A percentile compares a stretch with the other conserved stretches of the same genome.
Evolutionary conservation across 2,797 vertebrate genomes (phyloP).

Genomic region (Aeoliscus strigatus): DNA sequence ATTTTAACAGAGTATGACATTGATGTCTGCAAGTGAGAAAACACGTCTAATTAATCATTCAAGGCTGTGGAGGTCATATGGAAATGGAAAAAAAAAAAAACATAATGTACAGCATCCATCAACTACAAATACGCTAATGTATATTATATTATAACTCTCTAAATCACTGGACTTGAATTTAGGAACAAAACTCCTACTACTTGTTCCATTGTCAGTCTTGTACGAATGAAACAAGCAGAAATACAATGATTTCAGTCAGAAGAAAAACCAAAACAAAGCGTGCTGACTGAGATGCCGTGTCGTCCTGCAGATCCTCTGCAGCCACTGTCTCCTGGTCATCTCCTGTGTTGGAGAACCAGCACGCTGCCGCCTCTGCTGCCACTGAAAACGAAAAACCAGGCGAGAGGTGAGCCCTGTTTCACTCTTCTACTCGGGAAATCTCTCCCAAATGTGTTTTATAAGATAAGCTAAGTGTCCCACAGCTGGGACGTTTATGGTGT

Average conservation of each 20-base stretch:
- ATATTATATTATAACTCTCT: too few relatives aligned
- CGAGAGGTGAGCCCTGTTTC: slow-evolving; percentile 74
- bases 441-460: slow-evolving; percentile 1
- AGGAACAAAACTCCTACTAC: too few relatives aligned
- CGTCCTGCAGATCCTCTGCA: slow-evolving; percentile 50
- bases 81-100: too few relatives aligned
- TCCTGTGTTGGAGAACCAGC: slow-evolving; percentile 40
- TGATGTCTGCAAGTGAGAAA: neutral
- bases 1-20: too few relatives aligned
- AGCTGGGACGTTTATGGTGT: too few relatives aligned
- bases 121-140: too few relatives aligned
- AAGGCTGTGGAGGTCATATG: too few relatives aligned
- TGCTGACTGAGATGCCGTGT: slow-evolving; percentile 5
- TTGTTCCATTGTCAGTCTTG: too few relatives aligned
- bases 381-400: slow-evolving; percentile 66
- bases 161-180: too few relatives aligned
- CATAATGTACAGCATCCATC: too few relatives aligned
- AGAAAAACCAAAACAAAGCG: neutral
- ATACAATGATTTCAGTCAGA: neutral
- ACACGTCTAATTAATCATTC: too few relatives aligned
- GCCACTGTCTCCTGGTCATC: slow-evolving; percentile 75
- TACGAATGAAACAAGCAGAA: neutral
- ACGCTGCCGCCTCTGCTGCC: slow-evolving; percentile 27
- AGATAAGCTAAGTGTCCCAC: too few relatives aligned
- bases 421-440: neutral